Percentiles rank a stretch among this genome's conserved stretches.
Evolutionary conservation across 2,113 vertebrate species (phyloP).

Genomic region (Platycercus adscitus): DNA sequence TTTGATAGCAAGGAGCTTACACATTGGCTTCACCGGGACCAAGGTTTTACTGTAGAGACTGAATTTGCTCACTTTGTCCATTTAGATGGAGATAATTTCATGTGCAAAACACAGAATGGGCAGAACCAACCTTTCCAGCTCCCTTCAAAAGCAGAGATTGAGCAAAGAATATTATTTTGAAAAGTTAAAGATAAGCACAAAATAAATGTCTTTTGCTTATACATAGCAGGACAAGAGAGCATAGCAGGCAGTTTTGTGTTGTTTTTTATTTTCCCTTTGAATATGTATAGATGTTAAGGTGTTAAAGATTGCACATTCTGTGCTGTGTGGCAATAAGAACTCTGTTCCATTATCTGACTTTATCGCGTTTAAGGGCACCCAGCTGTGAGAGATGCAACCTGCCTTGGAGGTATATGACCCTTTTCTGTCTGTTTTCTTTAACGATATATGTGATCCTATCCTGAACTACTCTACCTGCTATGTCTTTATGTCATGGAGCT

Average conservation of each 20-base stretch:
- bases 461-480: neutral
- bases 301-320: neutral
- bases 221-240: fast-evolving
- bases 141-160: neutral
- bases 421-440: neutral
- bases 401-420: neutral
- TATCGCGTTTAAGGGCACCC: neutral
- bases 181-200: neutral
- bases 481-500: neutral
- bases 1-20: neutral
- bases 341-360: neutral
- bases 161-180: neutral
- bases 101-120: neutral
- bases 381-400: neutral
- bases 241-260: fast-evolving
- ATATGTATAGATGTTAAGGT: neutral
- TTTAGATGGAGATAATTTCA: neutral
- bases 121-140: neutral
- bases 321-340: neutral
- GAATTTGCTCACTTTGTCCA: neutral
- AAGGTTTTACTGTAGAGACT: neutral
- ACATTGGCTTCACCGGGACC: neutral
- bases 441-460: neutral
- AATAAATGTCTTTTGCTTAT: neutral
- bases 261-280: neutral